Conservation (phyloP, 2,888 invertebrate species). For the Spodoptera exigua region DNA sequence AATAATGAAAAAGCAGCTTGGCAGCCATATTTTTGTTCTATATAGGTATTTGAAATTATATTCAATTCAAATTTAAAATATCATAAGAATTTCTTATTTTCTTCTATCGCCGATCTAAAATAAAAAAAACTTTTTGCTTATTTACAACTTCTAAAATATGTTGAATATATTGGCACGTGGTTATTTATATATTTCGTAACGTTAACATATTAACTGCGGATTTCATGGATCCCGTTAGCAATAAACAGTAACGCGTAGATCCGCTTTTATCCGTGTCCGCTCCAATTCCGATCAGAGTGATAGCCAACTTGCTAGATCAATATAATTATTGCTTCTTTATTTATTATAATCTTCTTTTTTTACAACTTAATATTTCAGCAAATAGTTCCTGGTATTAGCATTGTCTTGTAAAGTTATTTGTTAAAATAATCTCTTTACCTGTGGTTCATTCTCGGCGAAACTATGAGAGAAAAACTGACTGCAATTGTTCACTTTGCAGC, state of each 20-base stretch:
- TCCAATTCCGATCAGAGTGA: conserved; percentile 32
- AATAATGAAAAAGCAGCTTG: no score
- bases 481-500: conserved; percentile 33
- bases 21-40: no score
- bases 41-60: no score
- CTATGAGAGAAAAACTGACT: conserved; percentile 1
- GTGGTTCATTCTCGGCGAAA: conserved; percentile 16
- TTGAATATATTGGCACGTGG: no score
- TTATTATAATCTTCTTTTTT: conserved; percentile 3
- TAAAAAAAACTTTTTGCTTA: no score
- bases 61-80: no score
- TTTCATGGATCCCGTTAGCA: conserved; percentile 29
- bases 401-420: conserved; percentile 32
- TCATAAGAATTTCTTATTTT: no score
- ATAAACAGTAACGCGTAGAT: conserved; percentile 15
- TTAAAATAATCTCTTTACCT: conserved; percentile 55
- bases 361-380: background rate
- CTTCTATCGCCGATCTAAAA: no score
- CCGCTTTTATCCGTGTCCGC: conserved; percentile 35
- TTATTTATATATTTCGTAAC: background rate
- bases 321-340: background rate
- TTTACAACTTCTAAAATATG: no score
- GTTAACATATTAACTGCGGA: conserved; percentile 13
- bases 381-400: conserved; percentile 7
- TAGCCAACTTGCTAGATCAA: conserved; percentile 17